Percentiles rank a stretch among this genome's conserved stretches.
phyloP scores from a whole-genome alignment of 2,113 vertebrate genomes.

The Otus sunia region DNA sequence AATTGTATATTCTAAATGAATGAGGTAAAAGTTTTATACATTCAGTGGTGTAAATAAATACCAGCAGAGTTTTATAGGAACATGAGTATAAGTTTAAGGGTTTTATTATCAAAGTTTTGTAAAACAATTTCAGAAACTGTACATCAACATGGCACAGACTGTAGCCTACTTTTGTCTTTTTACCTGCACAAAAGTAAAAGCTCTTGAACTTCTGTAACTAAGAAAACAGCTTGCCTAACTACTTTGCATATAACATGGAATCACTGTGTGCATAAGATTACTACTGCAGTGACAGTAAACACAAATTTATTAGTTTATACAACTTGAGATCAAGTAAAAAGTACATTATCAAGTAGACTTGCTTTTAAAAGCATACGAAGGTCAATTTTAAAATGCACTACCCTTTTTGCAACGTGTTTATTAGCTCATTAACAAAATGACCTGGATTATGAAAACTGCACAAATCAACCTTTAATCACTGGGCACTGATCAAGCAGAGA shows the following conservation, averaged over 20 bases:
- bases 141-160: slow-evolving; percentile 84
- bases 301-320: slow-evolving; percentile 77
- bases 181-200: slow-evolving; percentile 80
- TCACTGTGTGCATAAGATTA: slow-evolving; percentile 74
- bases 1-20: background rate
- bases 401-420: slow-evolving; percentile 31
- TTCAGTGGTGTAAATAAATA: slow-evolving; percentile 53
- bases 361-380: slow-evolving; percentile 74
- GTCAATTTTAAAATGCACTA: slow-evolving; percentile 77
- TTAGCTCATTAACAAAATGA: slow-evolving; percentile 24
- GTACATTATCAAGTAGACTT: slow-evolving; percentile 77
- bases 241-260: slow-evolving; percentile 76
- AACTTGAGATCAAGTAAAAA: slow-evolving; percentile 79
- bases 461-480: background rate
- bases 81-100: slow-evolving; percentile 71
- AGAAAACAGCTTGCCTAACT: slow-evolving; percentile 71
- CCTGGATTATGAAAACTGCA: background rate
- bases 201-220: slow-evolving; percentile 70
- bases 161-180: slow-evolving; percentile 76
- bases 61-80: slow-evolving; percentile 51
- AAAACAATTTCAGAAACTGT: slow-evolving; percentile 91
- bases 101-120: slow-evolving; percentile 96
- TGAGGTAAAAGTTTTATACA: slow-evolving; percentile 20
- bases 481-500: background rate
- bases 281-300: slow-evolving; percentile 76